phyloP scores from a whole-genome alignment of 2,888 invertebrate species.

The Vannuccia rotundouncinata region DNA sequence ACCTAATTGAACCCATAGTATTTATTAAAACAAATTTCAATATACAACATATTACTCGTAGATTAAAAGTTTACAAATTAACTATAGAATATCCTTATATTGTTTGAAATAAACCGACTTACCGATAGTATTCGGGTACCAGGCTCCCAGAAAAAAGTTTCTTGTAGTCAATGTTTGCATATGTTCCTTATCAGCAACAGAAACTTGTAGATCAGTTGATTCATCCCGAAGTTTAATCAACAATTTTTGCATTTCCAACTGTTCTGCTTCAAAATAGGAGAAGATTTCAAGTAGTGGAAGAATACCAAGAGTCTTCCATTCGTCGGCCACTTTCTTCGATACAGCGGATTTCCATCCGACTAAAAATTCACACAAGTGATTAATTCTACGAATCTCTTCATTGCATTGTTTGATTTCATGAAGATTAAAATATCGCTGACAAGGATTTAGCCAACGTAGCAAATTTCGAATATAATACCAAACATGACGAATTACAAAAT shows the following conservation, averaged over 20 bases:
- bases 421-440: background rate
- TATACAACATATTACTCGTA: too few species aligned
- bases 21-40: too few species aligned
- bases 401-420: background rate
- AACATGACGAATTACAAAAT: background rate
- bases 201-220: too few species aligned
- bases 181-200: too few species aligned
- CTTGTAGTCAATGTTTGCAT: too few species aligned
- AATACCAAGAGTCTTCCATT: background rate
- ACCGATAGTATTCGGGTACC: too few species aligned
- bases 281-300: background rate
- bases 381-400: background rate
- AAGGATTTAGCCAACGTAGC: background rate
- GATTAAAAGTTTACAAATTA: too few species aligned
- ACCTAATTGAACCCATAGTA: too few species aligned
- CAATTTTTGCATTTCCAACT: background rate
- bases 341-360: background rate
- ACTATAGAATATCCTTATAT: too few species aligned
- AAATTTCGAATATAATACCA: background rate
- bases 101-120: too few species aligned
- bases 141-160: too few species aligned
- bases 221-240: background rate
- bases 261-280: slow-evolving; percentile 42
- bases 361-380: background rate
- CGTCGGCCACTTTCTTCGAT: background rate